Base-by-base conservation (phyloP, 2,113 vertebrate genomes). In the Taxidea taxus region DNA sequence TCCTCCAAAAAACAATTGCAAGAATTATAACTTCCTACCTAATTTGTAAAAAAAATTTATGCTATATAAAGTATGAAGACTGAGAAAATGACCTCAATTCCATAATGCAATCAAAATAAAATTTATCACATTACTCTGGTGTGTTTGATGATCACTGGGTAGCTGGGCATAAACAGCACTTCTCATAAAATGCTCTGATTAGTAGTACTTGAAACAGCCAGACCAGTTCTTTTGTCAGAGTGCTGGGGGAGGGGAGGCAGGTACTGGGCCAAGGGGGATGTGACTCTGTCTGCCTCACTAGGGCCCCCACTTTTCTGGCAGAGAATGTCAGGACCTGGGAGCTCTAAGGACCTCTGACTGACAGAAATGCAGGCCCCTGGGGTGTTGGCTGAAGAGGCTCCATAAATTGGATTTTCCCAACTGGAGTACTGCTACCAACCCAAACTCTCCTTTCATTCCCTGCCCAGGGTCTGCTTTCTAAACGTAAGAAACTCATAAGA, bases 31-130 rank as follows among this genome's bases (percentile, higher is more conserved):
- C 34, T 51, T 96, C 42, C 49, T 90, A 68, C 56, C 62, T 44
- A 70, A 81, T 47, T 91, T 64, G 80, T 34, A 39, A 80, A 60
- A 72, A 72, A 74, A 72, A 51, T 72, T 90, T 96, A 47, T n/a
- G 49, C 39, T 70, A 85, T 70, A 31, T 87, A 85, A 85, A 96
- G 81, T 42, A 93, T 80, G 47, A 93, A 78, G 72, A 74, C 92
- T 72, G n/a, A 88, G 64, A 86, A 92, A 97, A 81, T 58, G 51
- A 86, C 29, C 47, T 91, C 83, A 87, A 47, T 91, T 97, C 83
- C 56, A 37, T 60, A 89, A 74, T 64, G 47, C 39, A 88, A 47
- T 37, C 85, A 88, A 77, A 92, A 94, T 75, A 80, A 60, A 90
- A 89, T 74, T 88, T 94, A 89, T 64, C 31, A 12, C 58, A 39